phyloP scores from a whole-genome alignment of 2,113 vertebrate species.

The human region DNA sequence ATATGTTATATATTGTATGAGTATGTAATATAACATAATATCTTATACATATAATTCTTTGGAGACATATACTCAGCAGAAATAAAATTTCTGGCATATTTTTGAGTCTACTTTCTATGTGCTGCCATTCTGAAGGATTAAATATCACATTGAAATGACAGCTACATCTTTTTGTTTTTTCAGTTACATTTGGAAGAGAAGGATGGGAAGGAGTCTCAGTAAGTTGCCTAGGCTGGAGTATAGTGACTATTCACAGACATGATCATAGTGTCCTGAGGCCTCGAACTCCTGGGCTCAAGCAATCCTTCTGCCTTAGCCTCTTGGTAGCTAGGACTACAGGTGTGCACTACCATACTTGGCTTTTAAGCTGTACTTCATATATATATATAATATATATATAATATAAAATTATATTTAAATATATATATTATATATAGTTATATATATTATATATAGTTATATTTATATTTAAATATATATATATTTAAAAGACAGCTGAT shows the following conservation, averaged over 20 bases:
- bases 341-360: not conserved
- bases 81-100: slow-evolving; percentile 35
- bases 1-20: not conserved
- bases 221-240: not conserved
- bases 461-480: too few species aligned
- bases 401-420: too few species aligned
- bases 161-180: not conserved
- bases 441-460: too few species aligned
- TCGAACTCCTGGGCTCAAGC: not conserved
- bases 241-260: too few species aligned
- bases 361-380: not conserved
- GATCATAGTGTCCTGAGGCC: too few species aligned
- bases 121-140: slow-evolving; percentile 51
- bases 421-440: too few species aligned
- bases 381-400: too few species aligned
- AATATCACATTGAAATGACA: slow-evolving; percentile 15
- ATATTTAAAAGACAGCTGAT: slow-evolving; percentile 11
- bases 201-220: not conserved
- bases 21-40: not conserved
- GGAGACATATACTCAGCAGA: slow-evolving; percentile 34
- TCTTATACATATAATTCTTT: slow-evolving; percentile 12
- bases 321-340: not conserved
- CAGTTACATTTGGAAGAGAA: too few species aligned
- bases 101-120: slow-evolving; percentile 14
- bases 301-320: not conserved